phyloP scores from a whole-genome alignment of 2,113 vertebrate genomes.

The Falcunculus frontatus region DNA sequence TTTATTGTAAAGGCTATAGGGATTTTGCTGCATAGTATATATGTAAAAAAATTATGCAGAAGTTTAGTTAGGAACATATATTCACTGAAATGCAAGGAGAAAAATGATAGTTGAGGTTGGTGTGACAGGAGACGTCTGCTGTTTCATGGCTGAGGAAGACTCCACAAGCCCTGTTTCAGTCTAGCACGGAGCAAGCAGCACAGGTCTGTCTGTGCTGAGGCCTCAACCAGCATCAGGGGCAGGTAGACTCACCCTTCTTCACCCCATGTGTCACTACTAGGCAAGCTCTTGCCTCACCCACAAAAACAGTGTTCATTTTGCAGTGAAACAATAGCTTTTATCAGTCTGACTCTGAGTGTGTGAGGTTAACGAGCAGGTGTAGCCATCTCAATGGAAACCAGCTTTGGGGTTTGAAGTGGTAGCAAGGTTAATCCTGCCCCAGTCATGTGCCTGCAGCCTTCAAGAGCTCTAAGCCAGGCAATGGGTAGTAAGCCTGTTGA shows the following conservation, averaged over 20 bases:
- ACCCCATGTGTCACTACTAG: neutral
- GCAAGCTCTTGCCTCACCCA: neutral
- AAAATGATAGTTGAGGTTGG: neutral
- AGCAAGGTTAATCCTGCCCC: neutral
- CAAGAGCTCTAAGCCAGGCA: neutral
- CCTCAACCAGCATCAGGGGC: neutral
- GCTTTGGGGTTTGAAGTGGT: neutral
- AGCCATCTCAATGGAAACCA: rapidly evolving
- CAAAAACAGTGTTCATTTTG: neutral
- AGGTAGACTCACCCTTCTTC: neutral
- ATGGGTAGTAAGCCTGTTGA: neutral
- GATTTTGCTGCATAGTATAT: neutral
- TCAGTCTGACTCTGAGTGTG: neutral
- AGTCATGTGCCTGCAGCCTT: neutral
- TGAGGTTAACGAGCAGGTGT: neutral
- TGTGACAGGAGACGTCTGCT: neutral
- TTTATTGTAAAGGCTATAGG: neutral
- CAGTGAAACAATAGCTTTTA: neutral
- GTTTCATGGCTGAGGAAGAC: neutral
- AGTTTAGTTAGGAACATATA: neutral
- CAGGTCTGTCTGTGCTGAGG: neutral
- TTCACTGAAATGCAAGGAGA: neutral
- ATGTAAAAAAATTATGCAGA: neutral
- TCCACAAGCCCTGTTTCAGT: neutral
- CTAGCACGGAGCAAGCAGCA: rapidly evolving